A percentile compares a stretch with the other conserved stretches of the same genome.
Evolutionary conservation across 23 tunicate species (phyloP).

Genomic region (Clavelina lepadiformis): DNA sequence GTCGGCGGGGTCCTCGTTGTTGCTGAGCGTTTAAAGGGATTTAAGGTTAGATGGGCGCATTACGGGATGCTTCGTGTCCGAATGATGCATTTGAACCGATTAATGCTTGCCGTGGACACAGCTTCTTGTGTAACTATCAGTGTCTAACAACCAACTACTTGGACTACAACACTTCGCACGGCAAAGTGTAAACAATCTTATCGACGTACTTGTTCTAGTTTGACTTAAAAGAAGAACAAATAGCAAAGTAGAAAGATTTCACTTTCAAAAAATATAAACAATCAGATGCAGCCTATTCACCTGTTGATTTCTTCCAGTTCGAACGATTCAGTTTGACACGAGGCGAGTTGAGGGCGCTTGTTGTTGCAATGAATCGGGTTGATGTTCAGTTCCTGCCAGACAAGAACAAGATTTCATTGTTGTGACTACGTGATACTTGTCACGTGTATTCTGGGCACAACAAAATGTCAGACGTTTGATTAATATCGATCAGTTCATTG

Average conservation of each 20-base stretch:
- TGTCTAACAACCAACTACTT: neutral
- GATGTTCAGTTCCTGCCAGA: neutral
- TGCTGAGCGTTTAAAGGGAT: neutral
- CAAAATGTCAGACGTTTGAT: too few relatives aligned
- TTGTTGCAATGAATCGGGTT: neutral
- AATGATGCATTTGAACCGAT: too few relatives aligned
- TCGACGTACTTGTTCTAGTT: neutral
- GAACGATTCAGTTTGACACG: slow-evolving; percentile 53
- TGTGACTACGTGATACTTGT: too few relatives aligned
- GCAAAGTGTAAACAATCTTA: neutral
- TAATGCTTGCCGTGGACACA: too few relatives aligned
- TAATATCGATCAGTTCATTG: too few relatives aligned
- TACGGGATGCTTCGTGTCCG: too few relatives aligned
- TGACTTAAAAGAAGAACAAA: neutral
- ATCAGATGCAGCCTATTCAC: slow-evolving; percentile 4
- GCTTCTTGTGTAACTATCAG: too few relatives aligned
- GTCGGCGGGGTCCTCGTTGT: slow-evolving; percentile 36
- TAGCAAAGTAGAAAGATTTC: neutral
- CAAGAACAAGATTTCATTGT: neutral
- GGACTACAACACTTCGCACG: neutral
- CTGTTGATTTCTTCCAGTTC: slow-evolving; percentile 74
- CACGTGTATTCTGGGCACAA: too few relatives aligned
- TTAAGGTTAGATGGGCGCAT: too few relatives aligned
- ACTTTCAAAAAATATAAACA: neutral
- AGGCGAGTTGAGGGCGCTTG: slow-evolving; percentile 2